Percentiles rank a stretch among this genome's conserved stretches.
These are phyloP conservation scores for Lacerta bilineata DNA, from an alignment of 2,797 vertebrate genomes.

Conservation along the genomic window DNA sequence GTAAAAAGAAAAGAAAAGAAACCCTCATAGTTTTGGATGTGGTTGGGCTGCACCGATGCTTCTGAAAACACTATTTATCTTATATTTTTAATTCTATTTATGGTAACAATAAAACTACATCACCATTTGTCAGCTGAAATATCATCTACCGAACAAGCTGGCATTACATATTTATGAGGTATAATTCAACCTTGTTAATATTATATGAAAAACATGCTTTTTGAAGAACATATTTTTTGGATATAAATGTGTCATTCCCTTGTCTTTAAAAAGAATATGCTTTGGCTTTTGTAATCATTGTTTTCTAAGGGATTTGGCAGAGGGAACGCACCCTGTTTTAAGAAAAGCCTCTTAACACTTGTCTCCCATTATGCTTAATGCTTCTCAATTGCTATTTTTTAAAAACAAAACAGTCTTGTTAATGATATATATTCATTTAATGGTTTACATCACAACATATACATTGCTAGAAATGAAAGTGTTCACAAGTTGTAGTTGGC, in stretches of 20 bases:
- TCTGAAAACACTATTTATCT: slow-evolving; percentile 54
- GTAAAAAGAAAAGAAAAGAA: too few relatives aligned
- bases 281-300: slow-evolving; percentile 18
- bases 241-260: background rate
- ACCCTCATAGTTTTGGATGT: background rate
- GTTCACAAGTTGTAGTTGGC: background rate
- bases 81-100: slow-evolving; percentile 54
- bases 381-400: background rate
- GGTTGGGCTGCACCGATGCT: background rate
- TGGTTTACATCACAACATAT: background rate
- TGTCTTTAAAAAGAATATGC: slow-evolving; percentile 9
- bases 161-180: slow-evolving; percentile 60
- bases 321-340: background rate
- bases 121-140: slow-evolving; percentile 59
- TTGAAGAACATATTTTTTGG: slow-evolving; percentile 46
- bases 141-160: slow-evolving; percentile 44
- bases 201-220: slow-evolving; percentile 36
- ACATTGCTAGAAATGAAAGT: background rate
- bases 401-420: background rate
- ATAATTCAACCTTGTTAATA: slow-evolving; percentile 65
- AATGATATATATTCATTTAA: too few relatives aligned
- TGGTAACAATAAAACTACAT: background rate
- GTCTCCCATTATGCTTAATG: background rate
- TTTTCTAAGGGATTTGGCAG: slow-evolving; percentile 9
- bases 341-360: background rate